A percentile compares a stretch with the other conserved stretches of the same genome.
phyloP scores from a whole-genome alignment of 2,888 invertebrate species.

The Copidosoma aretas region DNA sequence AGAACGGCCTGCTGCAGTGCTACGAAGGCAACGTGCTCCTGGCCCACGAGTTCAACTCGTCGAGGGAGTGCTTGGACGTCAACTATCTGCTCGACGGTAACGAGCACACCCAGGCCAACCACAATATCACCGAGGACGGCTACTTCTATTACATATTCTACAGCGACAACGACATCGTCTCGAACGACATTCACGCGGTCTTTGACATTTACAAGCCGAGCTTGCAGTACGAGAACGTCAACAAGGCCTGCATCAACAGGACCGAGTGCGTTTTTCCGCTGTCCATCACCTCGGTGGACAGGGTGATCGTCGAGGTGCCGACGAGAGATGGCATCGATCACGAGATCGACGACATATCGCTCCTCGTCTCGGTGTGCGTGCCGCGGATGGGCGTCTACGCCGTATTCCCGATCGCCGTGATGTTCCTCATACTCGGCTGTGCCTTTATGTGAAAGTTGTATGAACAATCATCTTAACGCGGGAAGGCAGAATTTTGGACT shows the following conservation, averaged over 20 bases:
- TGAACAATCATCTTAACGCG: background rate
- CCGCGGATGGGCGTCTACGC: conserved; percentile 81
- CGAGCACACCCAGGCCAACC: conserved; percentile 73
- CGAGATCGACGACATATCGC: conserved; percentile 75
- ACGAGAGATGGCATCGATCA: conserved; percentile 81
- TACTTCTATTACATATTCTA: conserved; percentile 91
- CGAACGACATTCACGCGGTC: conserved; percentile 81
- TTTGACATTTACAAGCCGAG: conserved; percentile 87
- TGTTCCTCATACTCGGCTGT: conserved; percentile 78
- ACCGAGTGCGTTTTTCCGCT: conserved; percentile 80
- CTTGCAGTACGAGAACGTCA: conserved; percentile 77
- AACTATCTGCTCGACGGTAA: conserved; percentile 74
- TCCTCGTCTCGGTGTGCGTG: conserved; percentile 78
- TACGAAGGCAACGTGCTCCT: conserved; percentile 79
- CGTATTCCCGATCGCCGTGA: conserved; percentile 78
- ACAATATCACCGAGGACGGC: conserved; percentile 77
- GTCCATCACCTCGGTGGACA: conserved; percentile 75
- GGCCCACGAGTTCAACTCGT: conserved; percentile 74
- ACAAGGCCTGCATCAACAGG: conserved; percentile 76
- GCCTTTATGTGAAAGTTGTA: conserved; percentile 73
- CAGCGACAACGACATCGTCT: conserved; percentile 81
- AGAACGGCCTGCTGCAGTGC: conserved; percentile 77
- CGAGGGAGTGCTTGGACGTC: conserved; percentile 72
- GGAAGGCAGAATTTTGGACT: background rate
- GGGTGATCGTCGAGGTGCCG: conserved; percentile 84